Percentiles rank a stretch among this genome's conserved stretches.
These are phyloP conservation scores for Serinus canaria DNA, from an alignment of 2,113 vertebrate species.

Conservation along the genomic window DNA sequence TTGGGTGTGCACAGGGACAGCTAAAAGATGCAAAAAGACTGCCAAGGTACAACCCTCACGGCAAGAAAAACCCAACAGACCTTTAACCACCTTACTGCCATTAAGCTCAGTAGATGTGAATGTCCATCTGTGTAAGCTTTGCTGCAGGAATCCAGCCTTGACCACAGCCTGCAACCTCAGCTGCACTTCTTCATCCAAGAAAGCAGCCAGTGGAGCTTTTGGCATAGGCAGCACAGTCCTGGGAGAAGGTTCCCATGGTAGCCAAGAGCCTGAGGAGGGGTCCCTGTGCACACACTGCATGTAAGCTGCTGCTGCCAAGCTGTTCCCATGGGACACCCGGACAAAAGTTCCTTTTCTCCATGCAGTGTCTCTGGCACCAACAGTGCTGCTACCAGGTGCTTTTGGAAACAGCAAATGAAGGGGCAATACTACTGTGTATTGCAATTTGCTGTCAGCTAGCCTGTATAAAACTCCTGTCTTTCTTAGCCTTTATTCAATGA, in stretches of 20 bases:
- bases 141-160: neutral
- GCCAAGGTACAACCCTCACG: neutral
- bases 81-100: neutral
- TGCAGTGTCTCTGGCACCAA: neutral
- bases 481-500: neutral
- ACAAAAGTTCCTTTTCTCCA: neutral
- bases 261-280: neutral
- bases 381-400: neutral
- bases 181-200: neutral
- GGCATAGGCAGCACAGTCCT: neutral
- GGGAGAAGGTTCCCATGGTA: neutral
- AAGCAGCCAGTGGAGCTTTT: neutral
- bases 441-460: neutral
- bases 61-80: neutral
- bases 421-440: neutral
- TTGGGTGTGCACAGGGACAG: neutral
- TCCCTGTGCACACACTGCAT: neutral
- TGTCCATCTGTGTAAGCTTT: neutral
- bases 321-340: neutral
- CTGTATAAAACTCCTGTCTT: neutral
- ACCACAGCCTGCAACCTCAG: neutral
- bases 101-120: neutral
- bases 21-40: neutral
- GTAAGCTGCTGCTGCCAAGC: accelerated
- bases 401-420: neutral